phyloP scores from a whole-genome alignment of 1,140 invertebrate species.

The Trachymyrmex septentrionalis region DNA sequence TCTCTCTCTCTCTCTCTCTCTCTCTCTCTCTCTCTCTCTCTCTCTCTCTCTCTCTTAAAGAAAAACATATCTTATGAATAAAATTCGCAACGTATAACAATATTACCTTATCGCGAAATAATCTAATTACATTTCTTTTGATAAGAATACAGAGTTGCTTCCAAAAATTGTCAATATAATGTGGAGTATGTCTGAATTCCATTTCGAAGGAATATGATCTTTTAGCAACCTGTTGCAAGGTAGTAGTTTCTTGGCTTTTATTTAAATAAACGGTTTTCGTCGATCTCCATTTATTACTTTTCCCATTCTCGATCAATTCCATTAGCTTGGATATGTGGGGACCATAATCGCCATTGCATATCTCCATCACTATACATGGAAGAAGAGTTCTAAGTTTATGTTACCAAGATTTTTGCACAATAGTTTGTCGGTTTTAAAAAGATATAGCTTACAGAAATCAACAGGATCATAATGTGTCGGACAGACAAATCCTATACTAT shows the following conservation, averaged over 20 bases:
- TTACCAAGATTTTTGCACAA: neutral
- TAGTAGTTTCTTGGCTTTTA: slow-evolving; percentile 13
- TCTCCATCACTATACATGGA: slow-evolving; percentile 91
- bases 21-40: no score
- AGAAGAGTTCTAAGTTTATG: neutral
- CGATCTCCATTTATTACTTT: slow-evolving; percentile 87
- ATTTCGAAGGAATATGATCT: slow-evolving; percentile 47
- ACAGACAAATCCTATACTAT: slow-evolving; percentile 91
- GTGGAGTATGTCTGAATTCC: slow-evolving; percentile 57
- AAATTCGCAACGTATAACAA: neutral
- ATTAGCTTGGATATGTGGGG: slow-evolving; percentile 88
- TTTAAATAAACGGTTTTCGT: slow-evolving; percentile 27
- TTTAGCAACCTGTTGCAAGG: slow-evolving; percentile 17
- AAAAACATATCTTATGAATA: neutral
- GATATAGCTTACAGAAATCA: slow-evolving; percentile 92
- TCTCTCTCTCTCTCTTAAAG: no score
- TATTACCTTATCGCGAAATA: slow-evolving; percentile 83
- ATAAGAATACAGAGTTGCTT: slow-evolving; percentile 88
- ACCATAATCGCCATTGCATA: slow-evolving; percentile 93
- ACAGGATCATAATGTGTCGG: slow-evolving; percentile 96
- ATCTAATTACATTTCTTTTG: slow-evolving; percentile 87
- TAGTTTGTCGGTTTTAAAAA: neutral
- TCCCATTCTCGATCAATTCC: slow-evolving; percentile 90
- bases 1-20: no score
- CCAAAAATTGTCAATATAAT: slow-evolving; percentile 87